These are phyloP conservation scores for Saturnia pavonia DNA, from an alignment of 2,888 invertebrate genomes.

Conservation along the genomic window DNA sequence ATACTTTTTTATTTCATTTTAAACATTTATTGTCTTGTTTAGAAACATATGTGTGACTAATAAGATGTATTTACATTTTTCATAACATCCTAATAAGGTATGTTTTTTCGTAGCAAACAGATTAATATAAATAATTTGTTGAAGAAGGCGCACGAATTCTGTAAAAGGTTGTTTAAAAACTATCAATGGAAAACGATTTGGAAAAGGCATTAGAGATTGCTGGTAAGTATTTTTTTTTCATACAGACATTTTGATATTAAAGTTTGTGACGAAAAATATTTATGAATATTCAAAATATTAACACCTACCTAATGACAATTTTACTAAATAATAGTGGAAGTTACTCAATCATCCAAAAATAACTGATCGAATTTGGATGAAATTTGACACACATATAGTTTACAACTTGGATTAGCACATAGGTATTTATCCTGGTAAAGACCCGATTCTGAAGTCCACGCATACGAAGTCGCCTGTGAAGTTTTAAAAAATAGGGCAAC, in stretches of 20 bases:
- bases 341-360: too few species aligned
- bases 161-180: neutral
- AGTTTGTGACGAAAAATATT: too few species aligned
- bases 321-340: too few species aligned
- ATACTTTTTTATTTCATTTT: neutral
- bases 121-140: neutral
- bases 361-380: too few species aligned
- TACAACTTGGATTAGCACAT: too few species aligned
- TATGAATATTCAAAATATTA: too few species aligned
- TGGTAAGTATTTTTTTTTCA: conserved; percentile 2
- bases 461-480: too few species aligned
- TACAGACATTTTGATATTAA: neutral
- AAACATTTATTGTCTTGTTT: neutral
- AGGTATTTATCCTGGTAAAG: too few species aligned
- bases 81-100: neutral
- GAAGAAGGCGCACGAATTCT: neutral
- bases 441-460: too few species aligned
- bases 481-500: too few species aligned
- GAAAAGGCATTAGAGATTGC: conserved; percentile 22
- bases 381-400: too few species aligned
- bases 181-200: conserved; percentile 21
- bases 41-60: neutral
- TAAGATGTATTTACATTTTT: neutral
- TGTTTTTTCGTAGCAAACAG: neutral
- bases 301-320: too few species aligned